Conservation (phyloP, 2,888 invertebrate species). For the Tipula confusa region DNA sequence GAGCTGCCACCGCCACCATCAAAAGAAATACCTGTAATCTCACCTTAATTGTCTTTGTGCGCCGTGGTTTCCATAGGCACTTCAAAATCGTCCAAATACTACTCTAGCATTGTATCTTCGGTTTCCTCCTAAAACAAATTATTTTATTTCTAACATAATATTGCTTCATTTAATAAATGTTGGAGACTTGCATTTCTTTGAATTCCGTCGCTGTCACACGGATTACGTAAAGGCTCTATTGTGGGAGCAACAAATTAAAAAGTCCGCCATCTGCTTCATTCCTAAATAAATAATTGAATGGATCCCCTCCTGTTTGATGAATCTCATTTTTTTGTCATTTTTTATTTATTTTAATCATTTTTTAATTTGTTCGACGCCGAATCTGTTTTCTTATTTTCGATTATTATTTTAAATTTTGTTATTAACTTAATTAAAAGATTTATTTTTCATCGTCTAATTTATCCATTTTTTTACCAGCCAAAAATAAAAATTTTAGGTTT, state of each 20-base stretch:
- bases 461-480: neutral
- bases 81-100: neutral
- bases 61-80: neutral
- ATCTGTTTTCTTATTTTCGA: neutral
- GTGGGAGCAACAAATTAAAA: neutral
- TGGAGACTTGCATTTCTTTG: neutral
- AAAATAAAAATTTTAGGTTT: too few species aligned
- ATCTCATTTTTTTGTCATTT: neutral
- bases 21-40: neutral
- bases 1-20: neutral
- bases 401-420: too few species aligned
- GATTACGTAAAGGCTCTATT: neutral
- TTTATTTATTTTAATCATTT: neutral
- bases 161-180: neutral
- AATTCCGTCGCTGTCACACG: neutral
- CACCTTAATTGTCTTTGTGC: neutral
- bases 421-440: neutral
- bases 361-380: neutral
- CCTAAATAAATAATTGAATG: neutral
- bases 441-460: neutral
- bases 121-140: neutral
- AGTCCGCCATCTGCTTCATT: neutral
- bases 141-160: too few species aligned
- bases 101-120: neutral
- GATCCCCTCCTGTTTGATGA: neutral